phyloP scores from a whole-genome alignment of 2,888 invertebrate genomes.

The Rapana venosa region DNA sequence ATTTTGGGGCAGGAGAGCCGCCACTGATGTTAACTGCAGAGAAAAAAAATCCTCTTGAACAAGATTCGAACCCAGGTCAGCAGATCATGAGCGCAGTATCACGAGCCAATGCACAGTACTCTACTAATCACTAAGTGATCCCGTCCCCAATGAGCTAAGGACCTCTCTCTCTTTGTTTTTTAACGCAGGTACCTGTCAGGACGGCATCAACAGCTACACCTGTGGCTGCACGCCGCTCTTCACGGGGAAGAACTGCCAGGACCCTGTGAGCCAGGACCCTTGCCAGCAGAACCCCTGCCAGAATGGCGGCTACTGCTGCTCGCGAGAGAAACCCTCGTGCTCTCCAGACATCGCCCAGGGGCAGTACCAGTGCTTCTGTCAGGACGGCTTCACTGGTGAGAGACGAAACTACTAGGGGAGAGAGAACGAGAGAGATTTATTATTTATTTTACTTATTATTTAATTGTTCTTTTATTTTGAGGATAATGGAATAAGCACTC shows the following conservation, averaged over 20 bases:
- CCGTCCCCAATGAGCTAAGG: no score
- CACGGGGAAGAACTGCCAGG: slow-evolving; percentile 66
- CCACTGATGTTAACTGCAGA: no score
- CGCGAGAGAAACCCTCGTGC: slow-evolving; percentile 55
- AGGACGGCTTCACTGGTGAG: slow-evolving; percentile 61
- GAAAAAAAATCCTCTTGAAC: no score
- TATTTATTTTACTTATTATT: not conserved
- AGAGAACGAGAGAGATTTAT: slow-evolving; percentile 19
- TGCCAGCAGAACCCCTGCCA: slow-evolving; percentile 70
- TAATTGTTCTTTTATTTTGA: not conserved
- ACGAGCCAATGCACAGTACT: no score
- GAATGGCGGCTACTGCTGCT: slow-evolving; percentile 66
- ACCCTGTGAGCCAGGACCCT: slow-evolving; percentile 58
- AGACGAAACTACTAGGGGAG: not conserved
- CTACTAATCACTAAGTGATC: no score
- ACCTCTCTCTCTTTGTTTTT: not conserved
- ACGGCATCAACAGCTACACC: slow-evolving; percentile 63
- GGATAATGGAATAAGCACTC: no score
- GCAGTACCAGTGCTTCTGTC: slow-evolving; percentile 69
- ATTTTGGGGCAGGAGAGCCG: no score
- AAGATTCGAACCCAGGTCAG: no score
- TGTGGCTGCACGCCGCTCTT: slow-evolving; percentile 67
- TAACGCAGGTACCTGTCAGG: slow-evolving; percentile 69
- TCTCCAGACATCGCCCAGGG: slow-evolving; percentile 51
- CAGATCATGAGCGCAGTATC: no score